Evolutionary conservation across 1,140 invertebrate species (phyloP).

Genomic region (Trinorchestia longiramus): DNA sequence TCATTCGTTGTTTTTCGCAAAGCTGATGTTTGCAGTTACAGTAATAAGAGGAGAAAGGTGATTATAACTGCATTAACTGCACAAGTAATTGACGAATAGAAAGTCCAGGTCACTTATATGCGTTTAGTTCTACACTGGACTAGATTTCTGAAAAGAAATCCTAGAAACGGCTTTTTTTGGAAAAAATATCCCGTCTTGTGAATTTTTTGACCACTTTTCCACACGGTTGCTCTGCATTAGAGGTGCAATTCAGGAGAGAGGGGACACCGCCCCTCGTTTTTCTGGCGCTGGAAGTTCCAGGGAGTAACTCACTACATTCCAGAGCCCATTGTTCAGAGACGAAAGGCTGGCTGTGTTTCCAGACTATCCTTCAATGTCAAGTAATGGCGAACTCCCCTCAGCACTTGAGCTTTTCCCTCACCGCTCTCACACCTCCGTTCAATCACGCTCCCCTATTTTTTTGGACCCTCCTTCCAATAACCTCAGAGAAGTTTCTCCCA

Average conservation of each 20-base stretch:
- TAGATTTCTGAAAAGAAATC: too few species aligned
- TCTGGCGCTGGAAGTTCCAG: not conserved
- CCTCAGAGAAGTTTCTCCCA: not conserved
- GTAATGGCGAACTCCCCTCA: slow-evolving; percentile 43
- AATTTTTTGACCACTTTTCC: not conserved
- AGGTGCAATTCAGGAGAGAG: not conserved
- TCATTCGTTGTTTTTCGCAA: too few species aligned
- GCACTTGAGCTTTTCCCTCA: slow-evolving; percentile 21
- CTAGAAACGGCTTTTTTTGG: too few species aligned
- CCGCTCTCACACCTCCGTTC: slow-evolving; percentile 36
- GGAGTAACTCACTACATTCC: slow-evolving; percentile 6
- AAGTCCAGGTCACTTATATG: too few species aligned
- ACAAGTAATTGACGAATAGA: too few species aligned
- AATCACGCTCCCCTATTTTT: slow-evolving; percentile 53
- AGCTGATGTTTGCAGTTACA: too few species aligned
- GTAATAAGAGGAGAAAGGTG: too few species aligned
- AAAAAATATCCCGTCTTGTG: not conserved
- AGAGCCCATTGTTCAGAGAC: not conserved
- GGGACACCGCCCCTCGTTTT: not conserved
- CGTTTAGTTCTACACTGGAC: too few species aligned
- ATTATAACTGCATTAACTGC: too few species aligned
- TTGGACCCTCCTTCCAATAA: not conserved
- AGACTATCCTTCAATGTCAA: slow-evolving; percentile 49
- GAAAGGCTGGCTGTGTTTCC: not conserved
- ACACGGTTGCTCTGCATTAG: not conserved